phyloP scores from a whole-genome alignment of 2,797 vertebrate species.

The Ispidina lecontei region DNA sequence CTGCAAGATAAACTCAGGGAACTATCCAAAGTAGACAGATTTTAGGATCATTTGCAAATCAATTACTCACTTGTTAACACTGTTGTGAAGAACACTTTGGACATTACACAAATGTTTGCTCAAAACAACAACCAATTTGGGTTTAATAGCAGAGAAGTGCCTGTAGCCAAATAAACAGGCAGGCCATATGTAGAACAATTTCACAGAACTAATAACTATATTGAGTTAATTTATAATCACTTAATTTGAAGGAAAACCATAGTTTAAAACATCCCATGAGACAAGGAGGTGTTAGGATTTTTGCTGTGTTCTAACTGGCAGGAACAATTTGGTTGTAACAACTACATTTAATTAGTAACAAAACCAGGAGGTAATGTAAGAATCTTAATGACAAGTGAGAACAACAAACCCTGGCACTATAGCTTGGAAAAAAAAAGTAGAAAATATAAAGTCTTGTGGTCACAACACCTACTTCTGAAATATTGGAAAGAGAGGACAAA shows the following conservation, averaged over 20 bases:
- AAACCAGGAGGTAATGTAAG: not conserved
- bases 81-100: not conserved
- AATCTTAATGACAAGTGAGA: not conserved
- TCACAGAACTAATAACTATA: not conserved
- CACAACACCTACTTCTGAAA: not conserved
- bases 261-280: not conserved
- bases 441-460: not conserved
- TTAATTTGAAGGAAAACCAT: not conserved
- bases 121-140: not conserved
- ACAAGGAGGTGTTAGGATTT: not conserved
- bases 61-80: slow-evolving; percentile 17
- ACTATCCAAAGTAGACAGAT: slow-evolving; percentile 8
- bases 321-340: not conserved
- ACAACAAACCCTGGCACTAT: not conserved
- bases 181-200: not conserved
- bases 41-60: slow-evolving; percentile 20
- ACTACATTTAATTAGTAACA: not conserved
- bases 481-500: not conserved
- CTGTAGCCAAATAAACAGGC: not conserved
- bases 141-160: not conserved
- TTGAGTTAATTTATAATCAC: not conserved
- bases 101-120: not conserved
- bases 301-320: not conserved
- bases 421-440: not conserved
- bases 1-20: not conserved